Base-by-base conservation (phyloP, 2,888 invertebrate genomes). In the Pilophorus perplexus region DNA sequence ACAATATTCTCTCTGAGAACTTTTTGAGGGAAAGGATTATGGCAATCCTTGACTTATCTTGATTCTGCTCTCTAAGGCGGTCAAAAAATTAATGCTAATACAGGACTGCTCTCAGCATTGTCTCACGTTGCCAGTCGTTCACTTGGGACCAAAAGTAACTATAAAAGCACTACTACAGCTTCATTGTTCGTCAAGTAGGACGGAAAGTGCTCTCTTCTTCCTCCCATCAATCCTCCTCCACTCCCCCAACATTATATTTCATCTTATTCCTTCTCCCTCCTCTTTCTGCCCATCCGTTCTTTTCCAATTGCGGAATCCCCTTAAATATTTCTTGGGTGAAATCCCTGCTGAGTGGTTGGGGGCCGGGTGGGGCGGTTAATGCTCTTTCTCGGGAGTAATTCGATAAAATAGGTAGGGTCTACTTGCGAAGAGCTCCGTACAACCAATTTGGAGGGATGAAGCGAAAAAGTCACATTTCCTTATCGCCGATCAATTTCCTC, bases 121-220 rank as follows among this genome's bases (percentile, higher is more conserved):
- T n/a, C n/a, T n/a, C n/a, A n/a, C n/a, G n/a, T n/a, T n/a, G n/a
- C n/a, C n/a, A n/a, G n/a, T n/a, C n/a, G n/a, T n/a, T n/a, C n/a
- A n/a, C n/a, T n/a, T n/a, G n/a, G n/a, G n/a, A n/a, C n/a, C n/a
- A n/a, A n/a, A n/a, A n/a, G n/a, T n/a, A n/a, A n/a, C n/a, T n/a
- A n/a, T n/a, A n/a, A n/a, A n/a, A n/a, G n/a, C n/a, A n/a, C n/a
- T n/a, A n/a, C n/a, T n/a, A n/a, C n/a, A n/a, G n/a, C n/a, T n/a
- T 55, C 38, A 55, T 55, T 55, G 55, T 55, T 55, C 55, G 55
- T 55, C 55, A 55, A 55, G 38, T 55, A 38, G 38, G 55, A 38
- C 14, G 12, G 18, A 20, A 38, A 55, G 55, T 38, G 55, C 55
- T 55, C 20, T 18, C 18, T 28, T 18, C 18, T 37, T 33, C 23